Evolutionary conservation across 2,113 vertebrate genomes (phyloP), one percentile per base, ranked within the genome.

Genomic region (Ptychochromis oligacanthus): DNA sequence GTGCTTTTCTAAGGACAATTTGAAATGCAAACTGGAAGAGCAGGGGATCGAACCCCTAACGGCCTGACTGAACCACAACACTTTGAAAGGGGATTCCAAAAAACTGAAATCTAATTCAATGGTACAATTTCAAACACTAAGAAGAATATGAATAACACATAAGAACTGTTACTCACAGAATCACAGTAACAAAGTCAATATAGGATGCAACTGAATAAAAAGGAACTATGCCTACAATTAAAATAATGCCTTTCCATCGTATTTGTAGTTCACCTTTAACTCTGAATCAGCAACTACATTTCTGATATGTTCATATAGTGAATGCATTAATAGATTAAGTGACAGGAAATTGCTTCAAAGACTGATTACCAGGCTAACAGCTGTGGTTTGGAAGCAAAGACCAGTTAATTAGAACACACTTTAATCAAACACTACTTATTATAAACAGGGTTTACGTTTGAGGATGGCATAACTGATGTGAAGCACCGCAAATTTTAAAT

Each of bases 291-390:
- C 20, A 4, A 43, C 46, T n/a, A 72, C 18, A 70, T 26, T 18
- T 55, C 36, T 17, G 7, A 76, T n/a, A 65, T 26, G 18, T 72
- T 77, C 28, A 75, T 62, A 14, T 24, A 6, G 10, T 17, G 54
- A 55, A 38, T 56, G 38, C 80, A 84, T 17, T 17, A 79, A 67
- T 20, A 40, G 59, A 83, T 74, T 28, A 31, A 77, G 76, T 11
- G 34, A n/a, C 26, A 22, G 13, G 46, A 72, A 54, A 72, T 9
- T 34, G 26, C 4, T 17, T 26, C 43, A 72, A 52, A 52, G 43
- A 31, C 17, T 31, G 43, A 72, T 72, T 52, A 31, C 46, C 26
- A 31, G 26, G 31, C 26, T n/a, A 72, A 72, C 18, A 54, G 67
- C 6, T 31, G 24, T 54, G 59, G n/a, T 36, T 56, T 56, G 20